Percentiles rank a stretch among this genome's conserved stretches.
Conservation (phyloP, 1,140 invertebrate species). For the Drosophila takahashii region DNA sequence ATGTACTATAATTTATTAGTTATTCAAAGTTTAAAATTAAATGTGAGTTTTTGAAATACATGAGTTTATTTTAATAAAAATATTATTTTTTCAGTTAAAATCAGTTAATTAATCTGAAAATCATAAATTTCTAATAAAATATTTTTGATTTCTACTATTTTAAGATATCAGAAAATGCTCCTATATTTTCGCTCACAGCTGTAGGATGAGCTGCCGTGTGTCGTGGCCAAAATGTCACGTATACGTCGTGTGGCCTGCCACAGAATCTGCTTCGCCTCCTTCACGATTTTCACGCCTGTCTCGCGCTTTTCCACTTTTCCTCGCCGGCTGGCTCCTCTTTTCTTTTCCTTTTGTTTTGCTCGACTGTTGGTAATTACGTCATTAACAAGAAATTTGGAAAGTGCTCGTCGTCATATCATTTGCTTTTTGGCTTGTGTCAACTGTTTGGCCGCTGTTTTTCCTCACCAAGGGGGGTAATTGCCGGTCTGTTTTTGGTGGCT, state of each 20-base stretch:
- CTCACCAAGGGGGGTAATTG: slow-evolving; percentile 14
- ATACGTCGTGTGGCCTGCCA: slow-evolving; percentile 77
- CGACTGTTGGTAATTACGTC: slow-evolving; percentile 66
- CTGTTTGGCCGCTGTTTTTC: slow-evolving; percentile 24
- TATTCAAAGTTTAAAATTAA: too few species aligned
- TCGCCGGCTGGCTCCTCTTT: background rate
- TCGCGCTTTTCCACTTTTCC: slow-evolving; percentile 25
- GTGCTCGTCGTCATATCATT: slow-evolving; percentile 59
- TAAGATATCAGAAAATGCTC: background rate
- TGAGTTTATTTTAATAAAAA: too few species aligned
- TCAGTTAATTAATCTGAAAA: too few species aligned
- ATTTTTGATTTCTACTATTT: background rate
- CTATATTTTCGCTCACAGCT: slow-evolving; percentile 1
- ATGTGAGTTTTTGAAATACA: too few species aligned
- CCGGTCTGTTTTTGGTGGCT: slow-evolving; percentile 11
- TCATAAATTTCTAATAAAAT: background rate
- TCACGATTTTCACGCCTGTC: slow-evolving; percentile 28
- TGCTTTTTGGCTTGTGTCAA: slow-evolving; percentile 33
- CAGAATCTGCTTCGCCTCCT: slow-evolving; percentile 29
- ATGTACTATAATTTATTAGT: too few species aligned
- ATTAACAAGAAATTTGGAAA: slow-evolving; percentile 77
- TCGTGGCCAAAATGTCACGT: slow-evolving; percentile 76
- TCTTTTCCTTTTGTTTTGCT: slow-evolving; percentile 33
- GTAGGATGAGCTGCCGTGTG: slow-evolving; percentile 24
- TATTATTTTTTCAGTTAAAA: too few species aligned